A percentile compares a stretch with the other conserved stretches of the same genome.
Conservation (phyloP, 2,113 vertebrate species). For the Gasterosteus aculeatus region DNA sequence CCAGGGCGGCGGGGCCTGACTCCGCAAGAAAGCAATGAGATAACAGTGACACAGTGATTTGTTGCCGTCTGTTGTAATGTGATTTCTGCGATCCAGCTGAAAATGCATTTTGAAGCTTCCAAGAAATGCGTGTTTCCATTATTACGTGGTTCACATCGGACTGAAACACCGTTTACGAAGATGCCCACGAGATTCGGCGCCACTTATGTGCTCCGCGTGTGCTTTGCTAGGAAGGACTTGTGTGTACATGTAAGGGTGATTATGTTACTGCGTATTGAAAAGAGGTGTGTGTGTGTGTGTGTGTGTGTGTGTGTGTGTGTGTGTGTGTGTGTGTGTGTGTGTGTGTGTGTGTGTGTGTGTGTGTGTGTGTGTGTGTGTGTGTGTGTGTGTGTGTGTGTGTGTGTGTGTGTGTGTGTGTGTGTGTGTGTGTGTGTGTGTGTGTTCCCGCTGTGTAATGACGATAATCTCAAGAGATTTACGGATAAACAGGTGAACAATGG, state of each 20-base stretch:
- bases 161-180: constrained; percentile 8
- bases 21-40: constrained; percentile 47
- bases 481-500: constrained; percentile 42
- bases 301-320: neutral
- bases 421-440: neutral
- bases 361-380: neutral
- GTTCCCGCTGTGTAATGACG: constrained; percentile 37
- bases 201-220: neutral
- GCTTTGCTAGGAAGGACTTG: neutral
- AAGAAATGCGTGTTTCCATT: constrained; percentile 36
- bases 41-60: constrained; percentile 57
- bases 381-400: neutral
- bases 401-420: neutral
- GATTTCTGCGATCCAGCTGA: constrained; percentile 50
- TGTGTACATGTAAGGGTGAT: neutral
- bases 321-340: neutral
- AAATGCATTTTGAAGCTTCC: constrained; percentile 50
- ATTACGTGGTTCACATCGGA: neutral
- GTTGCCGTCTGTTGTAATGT: constrained; percentile 46
- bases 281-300: neutral
- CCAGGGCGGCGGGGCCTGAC: neutral
- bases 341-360: neutral
- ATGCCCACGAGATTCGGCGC: neutral
- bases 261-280: constrained; percentile 3
- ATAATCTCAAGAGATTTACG: constrained; percentile 47